Evolutionary conservation across 2,888 invertebrate genomes (phyloP).

Genomic region (Lamellibrachia satsuma): DNA sequence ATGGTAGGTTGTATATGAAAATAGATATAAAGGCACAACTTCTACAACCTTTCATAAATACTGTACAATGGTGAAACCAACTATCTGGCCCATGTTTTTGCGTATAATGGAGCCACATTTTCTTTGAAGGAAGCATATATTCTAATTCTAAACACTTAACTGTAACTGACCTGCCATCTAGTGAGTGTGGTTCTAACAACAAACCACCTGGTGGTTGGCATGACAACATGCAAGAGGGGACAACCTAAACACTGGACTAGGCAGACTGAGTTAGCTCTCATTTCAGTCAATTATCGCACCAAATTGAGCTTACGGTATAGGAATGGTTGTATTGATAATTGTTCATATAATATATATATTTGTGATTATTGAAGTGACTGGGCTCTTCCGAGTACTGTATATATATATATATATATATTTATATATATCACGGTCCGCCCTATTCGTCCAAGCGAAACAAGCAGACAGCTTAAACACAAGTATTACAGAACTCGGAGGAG

Average conservation of each 20-base stretch:
- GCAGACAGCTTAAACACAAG: no score
- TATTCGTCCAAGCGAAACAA: no score
- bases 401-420: no score
- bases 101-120: not conserved
- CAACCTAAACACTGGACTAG: not conserved
- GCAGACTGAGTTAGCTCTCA: not conserved
- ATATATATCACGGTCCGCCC: no score
- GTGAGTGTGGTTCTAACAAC: not conserved
- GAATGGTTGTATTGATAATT: no score
- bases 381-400: no score
- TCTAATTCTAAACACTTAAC: not conserved
- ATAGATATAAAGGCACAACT: slow-evolving; percentile 17
- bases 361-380: no score
- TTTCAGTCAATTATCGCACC: no score
- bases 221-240: not conserved
- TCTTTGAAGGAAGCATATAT: not conserved
- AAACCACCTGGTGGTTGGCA: not conserved
- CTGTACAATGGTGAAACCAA: not conserved
- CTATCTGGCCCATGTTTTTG: not conserved
- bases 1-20: not conserved
- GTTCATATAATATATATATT: no score
- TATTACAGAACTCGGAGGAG: no score
- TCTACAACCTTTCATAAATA: not conserved
- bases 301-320: no score
- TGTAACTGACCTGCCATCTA: not conserved